These are phyloP conservation scores for Teleopsis dalmanni DNA, from an alignment of 1,140 invertebrate species.

Conservation along the genomic window DNA sequence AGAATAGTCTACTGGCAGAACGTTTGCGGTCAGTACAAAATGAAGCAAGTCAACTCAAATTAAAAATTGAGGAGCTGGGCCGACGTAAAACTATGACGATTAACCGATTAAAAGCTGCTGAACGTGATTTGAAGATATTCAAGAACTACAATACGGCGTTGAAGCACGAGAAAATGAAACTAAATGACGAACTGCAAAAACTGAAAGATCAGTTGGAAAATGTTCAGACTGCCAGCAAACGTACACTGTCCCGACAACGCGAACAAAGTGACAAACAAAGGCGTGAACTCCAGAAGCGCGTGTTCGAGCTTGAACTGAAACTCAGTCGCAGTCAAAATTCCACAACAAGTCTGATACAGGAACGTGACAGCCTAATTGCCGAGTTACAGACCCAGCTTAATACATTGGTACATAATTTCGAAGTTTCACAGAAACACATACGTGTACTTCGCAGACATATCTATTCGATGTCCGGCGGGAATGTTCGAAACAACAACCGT, in stretches of 20 bases:
- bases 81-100: conserved; percentile 26
- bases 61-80: conserved; percentile 32
- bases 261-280: conserved; percentile 37
- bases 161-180: conserved; percentile 27
- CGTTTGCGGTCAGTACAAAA: conserved; percentile 25
- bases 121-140: conserved; percentile 36
- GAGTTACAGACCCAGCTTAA: conserved; percentile 37
- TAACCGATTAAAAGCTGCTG: conserved; percentile 30
- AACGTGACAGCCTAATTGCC: conserved; percentile 34
- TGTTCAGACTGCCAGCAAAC: conserved; percentile 24
- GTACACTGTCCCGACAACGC: conserved; percentile 28
- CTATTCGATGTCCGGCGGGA: conserved; percentile 26
- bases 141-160: conserved; percentile 33
- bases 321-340: conserved; percentile 36
- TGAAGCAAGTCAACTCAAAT: conserved; percentile 27
- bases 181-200: conserved; percentile 21
- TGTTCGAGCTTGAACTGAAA: conserved; percentile 34
- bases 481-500: conserved; percentile 5
- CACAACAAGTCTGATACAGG: conserved; percentile 31
- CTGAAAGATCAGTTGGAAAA: conserved; percentile 27
- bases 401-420: conserved; percentile 38
- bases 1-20: conserved; percentile 29
- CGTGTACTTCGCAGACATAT: conserved; percentile 33
- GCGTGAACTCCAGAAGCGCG: conserved; percentile 33
- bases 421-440: conserved; percentile 40